These are phyloP conservation scores for Thryonomys swinderianus DNA, from an alignment of 2,113 vertebrate genomes.

Conservation along the genomic window DNA sequence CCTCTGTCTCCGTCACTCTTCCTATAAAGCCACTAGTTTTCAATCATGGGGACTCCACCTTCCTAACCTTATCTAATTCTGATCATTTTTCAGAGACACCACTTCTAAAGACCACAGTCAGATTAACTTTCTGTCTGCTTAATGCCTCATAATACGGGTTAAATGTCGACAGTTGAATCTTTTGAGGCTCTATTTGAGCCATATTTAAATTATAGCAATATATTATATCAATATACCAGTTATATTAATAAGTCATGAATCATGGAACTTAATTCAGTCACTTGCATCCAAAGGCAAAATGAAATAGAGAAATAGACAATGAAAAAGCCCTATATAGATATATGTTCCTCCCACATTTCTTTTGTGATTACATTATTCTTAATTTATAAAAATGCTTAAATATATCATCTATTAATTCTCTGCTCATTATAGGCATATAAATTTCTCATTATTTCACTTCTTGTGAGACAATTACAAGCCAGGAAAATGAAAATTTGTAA, in stretches of 20 bases:
- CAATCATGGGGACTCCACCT: too few species aligned
- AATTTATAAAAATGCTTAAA: not conserved
- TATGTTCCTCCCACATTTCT: not conserved
- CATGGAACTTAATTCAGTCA: not conserved
- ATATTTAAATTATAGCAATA: not conserved
- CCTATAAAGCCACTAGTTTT: not conserved
- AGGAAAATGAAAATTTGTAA: not conserved
- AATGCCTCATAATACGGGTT: not conserved
- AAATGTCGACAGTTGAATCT: not conserved
- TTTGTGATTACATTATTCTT: not conserved
- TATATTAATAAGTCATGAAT: not conserved
- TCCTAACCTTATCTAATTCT: not conserved
- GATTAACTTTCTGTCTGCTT: not conserved
- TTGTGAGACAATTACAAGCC: not conserved
- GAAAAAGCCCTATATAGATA: not conserved
- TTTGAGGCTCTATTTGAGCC: not conserved
- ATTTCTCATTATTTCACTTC: slow-evolving; percentile 34
- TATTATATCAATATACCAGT: not conserved
- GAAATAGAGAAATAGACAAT: not conserved
- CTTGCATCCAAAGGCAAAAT: not conserved
- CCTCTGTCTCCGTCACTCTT: not conserved
- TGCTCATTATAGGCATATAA: not conserved
- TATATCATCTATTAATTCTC: not conserved
- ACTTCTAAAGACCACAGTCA: not conserved
- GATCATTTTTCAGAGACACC: not conserved